Percentiles rank a stretch among this genome's conserved stretches.
Evolutionary conservation across 2,888 invertebrate genomes (phyloP).

Genomic region (Empis livida): DNA sequence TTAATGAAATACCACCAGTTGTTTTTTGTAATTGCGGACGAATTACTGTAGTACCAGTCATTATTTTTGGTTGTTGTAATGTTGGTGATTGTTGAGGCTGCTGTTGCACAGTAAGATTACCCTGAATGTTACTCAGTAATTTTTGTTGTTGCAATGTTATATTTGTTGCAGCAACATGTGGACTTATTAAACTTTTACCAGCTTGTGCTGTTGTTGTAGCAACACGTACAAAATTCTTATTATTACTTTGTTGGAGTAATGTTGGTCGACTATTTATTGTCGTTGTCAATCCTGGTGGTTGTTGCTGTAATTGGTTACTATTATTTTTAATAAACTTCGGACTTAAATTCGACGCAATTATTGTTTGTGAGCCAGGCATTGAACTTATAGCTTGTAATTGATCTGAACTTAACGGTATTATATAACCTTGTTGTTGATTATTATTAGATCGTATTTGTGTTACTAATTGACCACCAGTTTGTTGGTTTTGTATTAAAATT

Average conservation of each 20-base stretch:
- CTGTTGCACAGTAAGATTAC: neutral
- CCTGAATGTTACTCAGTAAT: slow-evolving; percentile 1
- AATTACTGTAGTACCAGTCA: slow-evolving; percentile 7
- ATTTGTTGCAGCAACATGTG: slow-evolving; percentile 8
- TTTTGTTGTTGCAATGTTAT: slow-evolving; percentile 11
- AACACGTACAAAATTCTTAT: slow-evolving; percentile 10
- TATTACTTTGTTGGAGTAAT: slow-evolving; percentile 1
- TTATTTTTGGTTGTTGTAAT: slow-evolving; percentile 5
- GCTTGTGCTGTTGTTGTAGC: slow-evolving; percentile 9
- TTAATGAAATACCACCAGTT: slow-evolving; percentile 15
- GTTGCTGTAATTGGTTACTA: neutral
- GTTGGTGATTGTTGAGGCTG: neutral
- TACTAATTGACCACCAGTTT: neutral
- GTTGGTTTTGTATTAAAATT: slow-evolving; percentile 11
- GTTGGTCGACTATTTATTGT: slow-evolving; percentile 8
- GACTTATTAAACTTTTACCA: slow-evolving; percentile 15
- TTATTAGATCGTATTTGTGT: neutral
- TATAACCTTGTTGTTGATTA: slow-evolving; percentile 17
- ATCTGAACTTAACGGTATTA: slow-evolving; percentile 19
- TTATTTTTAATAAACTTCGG: neutral
- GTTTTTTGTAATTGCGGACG: slow-evolving; percentile 16
- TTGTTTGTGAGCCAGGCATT: neutral
- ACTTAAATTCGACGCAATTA: neutral
- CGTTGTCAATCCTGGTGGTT: slow-evolving; percentile 5
- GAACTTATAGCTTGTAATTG: slow-evolving; percentile 5